These are phyloP conservation scores for Microhierax caerulescens DNA, from an alignment of 2,797 vertebrate genomes.

Conservation along the genomic window DNA sequence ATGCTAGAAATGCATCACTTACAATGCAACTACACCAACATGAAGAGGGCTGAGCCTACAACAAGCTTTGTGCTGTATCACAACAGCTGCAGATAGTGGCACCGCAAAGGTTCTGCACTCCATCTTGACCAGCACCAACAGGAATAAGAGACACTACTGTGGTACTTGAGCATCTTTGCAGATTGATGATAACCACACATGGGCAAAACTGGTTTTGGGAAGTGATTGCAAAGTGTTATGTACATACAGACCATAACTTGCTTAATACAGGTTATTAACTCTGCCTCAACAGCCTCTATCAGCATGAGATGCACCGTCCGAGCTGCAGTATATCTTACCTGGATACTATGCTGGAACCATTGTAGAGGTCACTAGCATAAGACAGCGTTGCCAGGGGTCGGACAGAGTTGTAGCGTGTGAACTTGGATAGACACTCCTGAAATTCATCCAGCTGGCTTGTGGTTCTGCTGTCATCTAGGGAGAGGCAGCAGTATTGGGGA, in stretches of 20 bases:
- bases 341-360: constrained; percentile 98
- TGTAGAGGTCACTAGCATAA: constrained; percentile 97
- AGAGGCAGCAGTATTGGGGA: neutral
- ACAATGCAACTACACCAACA: neutral
- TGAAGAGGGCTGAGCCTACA: neutral
- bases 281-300: neutral
- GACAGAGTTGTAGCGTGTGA: constrained; percentile 97
- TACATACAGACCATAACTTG: neutral
- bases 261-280: neutral
- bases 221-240: neutral
- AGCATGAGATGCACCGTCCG: accelerated
- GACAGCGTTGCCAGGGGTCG: constrained; percentile 94
- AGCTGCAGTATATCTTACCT: constrained; percentile 76
- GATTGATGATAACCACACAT: accelerated
- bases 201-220: neutral
- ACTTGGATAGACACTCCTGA: constrained; percentile 97
- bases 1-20: neutral
- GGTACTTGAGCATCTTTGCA: neutral
- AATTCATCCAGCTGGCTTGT: constrained; percentile 97
- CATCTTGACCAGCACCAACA: accelerated
- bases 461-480: constrained; percentile 92
- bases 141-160: neutral
- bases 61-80: neutral
- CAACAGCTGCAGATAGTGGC: neutral
- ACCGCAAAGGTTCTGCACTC: neutral